Evolutionary conservation across 2,888 invertebrate species (phyloP), one percentile per base, ranked within the genome.

Genomic region (Chloromyia formosa): DNA sequence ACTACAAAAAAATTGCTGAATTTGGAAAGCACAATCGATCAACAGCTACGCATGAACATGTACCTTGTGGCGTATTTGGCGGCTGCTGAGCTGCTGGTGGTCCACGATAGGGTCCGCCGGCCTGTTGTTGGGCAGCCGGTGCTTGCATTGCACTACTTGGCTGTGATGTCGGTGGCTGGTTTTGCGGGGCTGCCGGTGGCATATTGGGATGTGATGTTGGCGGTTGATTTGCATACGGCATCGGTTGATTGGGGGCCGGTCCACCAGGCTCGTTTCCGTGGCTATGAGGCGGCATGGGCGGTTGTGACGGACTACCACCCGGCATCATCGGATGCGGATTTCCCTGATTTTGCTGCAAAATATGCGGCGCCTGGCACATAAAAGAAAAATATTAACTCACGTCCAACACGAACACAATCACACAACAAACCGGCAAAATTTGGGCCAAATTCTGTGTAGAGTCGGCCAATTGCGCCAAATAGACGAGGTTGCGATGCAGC

Each of bases 391-490:
- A 49, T 27, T 61, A 14, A 23, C 7, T 27, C 27, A 27, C 27
- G 1, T 1, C 16, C 27, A 62, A 62, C 27, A 12, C 2, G 49
- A 49, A n/a, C 0, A 66, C 40, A 40, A 66, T 18, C 3, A 18
- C 16, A 56, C 10, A n/a, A 23, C n/a, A 90, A 89, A 96, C 96
- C 81, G 97, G 97, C 82, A 97, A 87, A 80, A 96, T 88, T 75
- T 92, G 91, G 83, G 94, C 93, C 78, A 97, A 93, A 86, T 96
- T 97, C 87, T 96, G 96, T 83, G 94, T 94, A 18, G 95, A 93
- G 87, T 99, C 98, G n/a, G 98, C 98, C 76, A 98, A 90, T 27
- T 96, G 95, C 9, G 98, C 97, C 80, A 99, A 88, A 85, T 97
- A 98, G 0, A 98, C 95, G 77, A 99, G 89, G 87, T 99, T 99